Conservation (phyloP, 2,113 vertebrate genomes). For the Hassar affinis region DNA sequence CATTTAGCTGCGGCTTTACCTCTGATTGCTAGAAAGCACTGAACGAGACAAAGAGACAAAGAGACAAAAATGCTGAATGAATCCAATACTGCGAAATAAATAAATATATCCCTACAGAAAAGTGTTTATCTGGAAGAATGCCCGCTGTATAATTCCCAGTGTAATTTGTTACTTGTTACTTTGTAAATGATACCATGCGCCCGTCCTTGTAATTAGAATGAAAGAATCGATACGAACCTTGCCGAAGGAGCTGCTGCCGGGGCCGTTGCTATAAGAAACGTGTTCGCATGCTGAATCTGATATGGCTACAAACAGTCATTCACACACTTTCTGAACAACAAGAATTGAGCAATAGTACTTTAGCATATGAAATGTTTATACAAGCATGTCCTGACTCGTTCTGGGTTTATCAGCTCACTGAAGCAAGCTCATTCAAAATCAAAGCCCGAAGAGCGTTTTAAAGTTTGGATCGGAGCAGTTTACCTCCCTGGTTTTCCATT, state of each 20-base stretch:
- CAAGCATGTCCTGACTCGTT: conserved; percentile 65
- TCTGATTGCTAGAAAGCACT: background rate
- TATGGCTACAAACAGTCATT: background rate
- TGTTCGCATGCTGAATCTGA: background rate
- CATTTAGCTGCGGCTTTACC: background rate
- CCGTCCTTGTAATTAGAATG: too few species aligned
- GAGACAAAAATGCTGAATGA: too few species aligned
- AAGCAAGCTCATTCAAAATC: conserved; percentile 3
- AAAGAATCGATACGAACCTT: background rate
- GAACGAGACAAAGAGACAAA: background rate
- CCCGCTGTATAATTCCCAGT: background rate
- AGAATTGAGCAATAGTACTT: background rate
- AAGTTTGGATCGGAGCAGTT: background rate
- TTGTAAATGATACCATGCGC: too few species aligned
- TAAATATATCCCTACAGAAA: background rate
- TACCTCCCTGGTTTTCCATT: conserved; percentile 12
- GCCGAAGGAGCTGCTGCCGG: background rate
- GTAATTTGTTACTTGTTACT: background rate
- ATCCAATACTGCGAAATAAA: background rate
- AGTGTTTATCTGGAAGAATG: background rate
- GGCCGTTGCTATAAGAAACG: background rate
- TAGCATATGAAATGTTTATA: conserved; percentile 37
- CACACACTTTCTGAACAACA: background rate
- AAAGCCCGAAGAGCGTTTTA: conserved; percentile 33
- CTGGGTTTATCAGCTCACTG: conserved; percentile 47